Percentiles rank a stretch among this genome's conserved stretches.
phyloP scores from a whole-genome alignment of 64 coral and sea anemone genomes.

The Platygyra sinensis region DNA sequence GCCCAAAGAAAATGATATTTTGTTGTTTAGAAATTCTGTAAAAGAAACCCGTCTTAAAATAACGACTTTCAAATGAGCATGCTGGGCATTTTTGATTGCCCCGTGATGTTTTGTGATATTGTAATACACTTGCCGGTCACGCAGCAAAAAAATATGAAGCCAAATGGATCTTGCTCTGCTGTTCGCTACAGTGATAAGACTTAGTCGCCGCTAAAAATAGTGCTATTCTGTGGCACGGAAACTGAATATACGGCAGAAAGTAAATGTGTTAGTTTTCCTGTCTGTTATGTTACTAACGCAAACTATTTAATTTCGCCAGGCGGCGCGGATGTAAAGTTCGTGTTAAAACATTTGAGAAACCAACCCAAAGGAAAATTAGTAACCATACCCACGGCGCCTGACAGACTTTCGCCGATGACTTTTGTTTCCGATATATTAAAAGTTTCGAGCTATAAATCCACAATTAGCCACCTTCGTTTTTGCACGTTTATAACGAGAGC shows the following conservation, averaged over 20 bases:
- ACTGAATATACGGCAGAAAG: conserved; percentile 18
- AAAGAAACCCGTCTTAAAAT: conserved; percentile 26
- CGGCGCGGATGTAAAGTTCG: conserved; percentile 14
- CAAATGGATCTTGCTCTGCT: background rate
- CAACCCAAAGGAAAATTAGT: conserved; percentile 39
- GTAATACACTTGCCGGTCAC: background rate
- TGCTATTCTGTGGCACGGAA: background rate
- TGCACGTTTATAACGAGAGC: conserved; percentile 13
- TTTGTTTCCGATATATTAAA: conserved; percentile 31
- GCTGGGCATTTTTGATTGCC: conserved; percentile 19
- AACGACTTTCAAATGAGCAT: conserved; percentile 32
- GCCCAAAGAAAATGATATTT: background rate
- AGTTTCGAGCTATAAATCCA: conserved; percentile 48
- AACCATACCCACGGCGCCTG: background rate
- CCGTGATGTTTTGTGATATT: conserved; percentile 20
- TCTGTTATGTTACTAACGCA: conserved; percentile 21
- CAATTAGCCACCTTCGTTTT: conserved; percentile 52
- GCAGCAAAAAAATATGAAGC: background rate
- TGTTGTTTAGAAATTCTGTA: conserved; percentile 9
- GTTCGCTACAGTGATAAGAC: background rate
- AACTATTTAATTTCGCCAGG: conserved; percentile 50
- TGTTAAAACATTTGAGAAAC: background rate
- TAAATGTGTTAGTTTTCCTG: conserved; percentile 46
- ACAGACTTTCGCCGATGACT: conserved; percentile 17
- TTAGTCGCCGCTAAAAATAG: conserved; percentile 10